Percentiles rank a stretch among this genome's conserved stretches.
These are phyloP conservation scores for Leptinotarsa peninsularis DNA, from an alignment of 2,888 invertebrate genomes.

Conservation along the genomic window DNA sequence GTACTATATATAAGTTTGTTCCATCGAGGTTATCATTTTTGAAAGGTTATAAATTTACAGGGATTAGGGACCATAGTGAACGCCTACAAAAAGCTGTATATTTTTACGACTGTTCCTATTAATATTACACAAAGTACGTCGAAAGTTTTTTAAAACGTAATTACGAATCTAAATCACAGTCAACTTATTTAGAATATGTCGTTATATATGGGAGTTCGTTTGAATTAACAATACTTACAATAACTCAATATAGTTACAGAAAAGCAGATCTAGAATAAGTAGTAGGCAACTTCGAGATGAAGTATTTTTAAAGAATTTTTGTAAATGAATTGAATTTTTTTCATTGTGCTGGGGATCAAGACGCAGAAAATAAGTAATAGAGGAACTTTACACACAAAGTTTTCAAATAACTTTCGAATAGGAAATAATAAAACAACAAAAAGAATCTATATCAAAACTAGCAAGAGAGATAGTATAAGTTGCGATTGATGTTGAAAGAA, in stretches of 20 bases:
- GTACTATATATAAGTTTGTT: not conserved
- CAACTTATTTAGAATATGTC: not conserved
- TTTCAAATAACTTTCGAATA: too few species aligned
- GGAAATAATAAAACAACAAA: too few species aligned
- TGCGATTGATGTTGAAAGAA: too few species aligned
- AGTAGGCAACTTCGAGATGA: too few species aligned
- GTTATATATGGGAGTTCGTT: not conserved
- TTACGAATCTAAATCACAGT: constrained; percentile 12
- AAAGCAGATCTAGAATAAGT: too few species aligned
- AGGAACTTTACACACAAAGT: too few species aligned
- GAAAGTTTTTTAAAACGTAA: constrained; percentile 8
- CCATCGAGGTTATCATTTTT: constrained; percentile 13
- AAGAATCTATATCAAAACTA: too few species aligned
- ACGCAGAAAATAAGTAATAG: too few species aligned
- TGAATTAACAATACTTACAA: not conserved
- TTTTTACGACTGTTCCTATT: constrained; percentile 16
- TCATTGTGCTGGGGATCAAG: too few species aligned
- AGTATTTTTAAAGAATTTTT: too few species aligned
- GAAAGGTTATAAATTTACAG: constrained; percentile 3
- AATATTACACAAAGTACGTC: constrained; percentile 13
- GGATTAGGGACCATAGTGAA: not conserved
- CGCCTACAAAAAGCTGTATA: constrained; percentile 12
- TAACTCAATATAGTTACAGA: not conserved
- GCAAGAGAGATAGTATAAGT: too few species aligned
- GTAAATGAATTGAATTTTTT: too few species aligned